Evolutionary conservation across 2,888 invertebrate species (phyloP).

Genomic region (Andrena flavipes): DNA sequence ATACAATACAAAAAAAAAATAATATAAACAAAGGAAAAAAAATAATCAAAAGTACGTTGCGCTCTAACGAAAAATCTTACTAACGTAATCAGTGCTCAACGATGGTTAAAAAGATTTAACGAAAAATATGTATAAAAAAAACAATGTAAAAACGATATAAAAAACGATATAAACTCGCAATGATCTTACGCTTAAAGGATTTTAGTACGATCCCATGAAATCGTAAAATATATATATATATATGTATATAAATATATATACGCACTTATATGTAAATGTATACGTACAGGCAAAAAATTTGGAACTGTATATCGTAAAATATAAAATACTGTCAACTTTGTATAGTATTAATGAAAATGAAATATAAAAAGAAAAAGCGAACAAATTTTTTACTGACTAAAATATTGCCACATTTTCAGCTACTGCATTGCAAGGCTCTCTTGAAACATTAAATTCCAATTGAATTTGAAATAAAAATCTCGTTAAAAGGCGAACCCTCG

Average conservation of each 20-base stretch:
- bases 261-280: slow-evolving; percentile 49
- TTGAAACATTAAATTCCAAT: slow-evolving; percentile 28
- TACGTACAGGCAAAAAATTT: slow-evolving; percentile 68
- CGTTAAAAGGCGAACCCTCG: background rate
- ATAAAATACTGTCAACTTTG: slow-evolving; percentile 80
- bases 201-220: slow-evolving; percentile 54
- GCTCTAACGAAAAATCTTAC: slow-evolving; percentile 70
- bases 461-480: slow-evolving; percentile 13
- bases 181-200: slow-evolving; percentile 49
- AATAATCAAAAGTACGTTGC: slow-evolving; percentile 62
- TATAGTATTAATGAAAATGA: slow-evolving; percentile 66
- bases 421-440: slow-evolving; percentile 26
- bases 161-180: slow-evolving; percentile 69
- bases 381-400: slow-evolving; percentile 49
- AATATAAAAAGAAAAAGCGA: slow-evolving; percentile 62
- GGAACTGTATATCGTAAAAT: slow-evolving; percentile 76
- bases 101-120: slow-evolving; percentile 78
- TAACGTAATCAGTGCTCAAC: slow-evolving; percentile 73
- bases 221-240: slow-evolving; percentile 56
- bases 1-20: slow-evolving; percentile 36
- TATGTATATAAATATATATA: slow-evolving; percentile 47
- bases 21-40: slow-evolving; percentile 46
- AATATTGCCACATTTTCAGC: slow-evolving; percentile 68
- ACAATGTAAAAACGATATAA: slow-evolving; percentile 70
- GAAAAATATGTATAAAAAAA: slow-evolving; percentile 75